A percentile compares a stretch with the other conserved stretches of the same genome.
These are phyloP conservation scores for Nothocercus nigrocapillus DNA, from an alignment of 2,113 vertebrate genomes.

Conservation along the genomic window DNA sequence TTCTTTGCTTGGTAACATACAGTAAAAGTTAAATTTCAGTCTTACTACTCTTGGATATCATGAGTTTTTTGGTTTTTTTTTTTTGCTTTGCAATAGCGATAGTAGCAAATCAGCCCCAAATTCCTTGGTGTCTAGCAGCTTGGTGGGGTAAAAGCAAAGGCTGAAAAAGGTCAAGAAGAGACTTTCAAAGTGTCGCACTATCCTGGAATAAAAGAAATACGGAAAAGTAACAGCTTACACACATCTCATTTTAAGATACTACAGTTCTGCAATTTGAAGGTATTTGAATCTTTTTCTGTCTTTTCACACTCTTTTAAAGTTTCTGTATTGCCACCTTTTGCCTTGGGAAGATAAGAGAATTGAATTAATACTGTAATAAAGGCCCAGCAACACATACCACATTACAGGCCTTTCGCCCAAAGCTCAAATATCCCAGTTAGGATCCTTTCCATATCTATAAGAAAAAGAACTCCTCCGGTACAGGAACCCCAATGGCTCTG, in stretches of 20 bases:
- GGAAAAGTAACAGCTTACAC: neutral
- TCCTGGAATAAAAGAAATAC: neutral
- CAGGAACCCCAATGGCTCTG: neutral
- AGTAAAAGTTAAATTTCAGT: neutral
- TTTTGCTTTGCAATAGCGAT: neutral
- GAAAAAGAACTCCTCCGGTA: neutral
- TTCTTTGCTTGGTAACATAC: neutral
- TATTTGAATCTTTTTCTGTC: neutral
- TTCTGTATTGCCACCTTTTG: neutral
- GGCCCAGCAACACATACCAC: neutral
- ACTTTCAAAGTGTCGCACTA: neutral
- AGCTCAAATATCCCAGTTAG: neutral
- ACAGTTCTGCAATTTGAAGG: neutral
- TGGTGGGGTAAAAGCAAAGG: neutral
- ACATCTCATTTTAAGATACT: neutral
- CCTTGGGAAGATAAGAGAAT: neutral
- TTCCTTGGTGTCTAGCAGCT: too few species aligned
- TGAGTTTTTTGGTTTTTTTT: neutral
- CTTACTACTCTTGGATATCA: neutral
- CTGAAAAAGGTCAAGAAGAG: neutral
- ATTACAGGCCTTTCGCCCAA: neutral
- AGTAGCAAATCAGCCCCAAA: neutral
- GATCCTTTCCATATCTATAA: neutral
- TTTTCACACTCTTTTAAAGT: neutral
- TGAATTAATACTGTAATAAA: neutral